Conservation (phyloP, 2,113 vertebrate species). For the Gopherus evgoodei region DNA sequence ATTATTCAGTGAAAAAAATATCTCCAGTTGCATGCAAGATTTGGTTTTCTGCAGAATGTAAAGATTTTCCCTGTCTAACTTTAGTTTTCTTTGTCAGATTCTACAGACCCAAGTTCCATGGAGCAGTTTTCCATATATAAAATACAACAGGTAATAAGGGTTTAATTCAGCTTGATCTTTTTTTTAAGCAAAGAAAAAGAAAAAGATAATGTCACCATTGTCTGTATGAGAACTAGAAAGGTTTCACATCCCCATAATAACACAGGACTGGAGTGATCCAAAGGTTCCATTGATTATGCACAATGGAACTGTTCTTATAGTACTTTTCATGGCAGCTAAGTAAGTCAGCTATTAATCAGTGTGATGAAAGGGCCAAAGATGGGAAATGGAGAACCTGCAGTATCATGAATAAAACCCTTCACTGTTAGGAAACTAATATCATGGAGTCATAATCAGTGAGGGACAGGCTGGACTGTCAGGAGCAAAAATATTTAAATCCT, state of each 20-base stretch:
- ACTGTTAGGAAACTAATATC: background rate
- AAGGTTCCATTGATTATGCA: conserved; percentile 57
- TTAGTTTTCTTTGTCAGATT: background rate
- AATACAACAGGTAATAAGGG: background rate
- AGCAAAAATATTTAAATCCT: conserved; percentile 51
- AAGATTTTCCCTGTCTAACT: background rate
- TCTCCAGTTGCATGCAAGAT: background rate
- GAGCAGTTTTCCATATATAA: background rate
- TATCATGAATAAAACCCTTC: conserved; percentile 11
- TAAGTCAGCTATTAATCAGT: conserved; percentile 57
- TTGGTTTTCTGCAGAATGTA: background rate
- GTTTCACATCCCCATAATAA: conserved; percentile 23
- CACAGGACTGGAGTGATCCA: conserved; percentile 18
- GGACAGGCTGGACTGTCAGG: background rate
- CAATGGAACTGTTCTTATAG: conserved; percentile 69
- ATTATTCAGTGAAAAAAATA: background rate
- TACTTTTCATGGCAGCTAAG: conserved; percentile 48
- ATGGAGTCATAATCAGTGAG: conserved; percentile 21
- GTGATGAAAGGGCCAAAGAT: conserved; percentile 65
- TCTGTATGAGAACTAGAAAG: conserved; percentile 47
- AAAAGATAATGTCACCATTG: conserved; percentile 56
- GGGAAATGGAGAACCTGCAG: conserved; percentile 22
- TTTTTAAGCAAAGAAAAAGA: background rate
- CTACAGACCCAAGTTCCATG: background rate
- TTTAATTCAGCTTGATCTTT: background rate